Percentiles rank a stretch among this genome's conserved stretches.
Evolutionary conservation across 2,797 vertebrate genomes (phyloP).

Genomic region (Lepidocolaptes lacrymiger): DNA sequence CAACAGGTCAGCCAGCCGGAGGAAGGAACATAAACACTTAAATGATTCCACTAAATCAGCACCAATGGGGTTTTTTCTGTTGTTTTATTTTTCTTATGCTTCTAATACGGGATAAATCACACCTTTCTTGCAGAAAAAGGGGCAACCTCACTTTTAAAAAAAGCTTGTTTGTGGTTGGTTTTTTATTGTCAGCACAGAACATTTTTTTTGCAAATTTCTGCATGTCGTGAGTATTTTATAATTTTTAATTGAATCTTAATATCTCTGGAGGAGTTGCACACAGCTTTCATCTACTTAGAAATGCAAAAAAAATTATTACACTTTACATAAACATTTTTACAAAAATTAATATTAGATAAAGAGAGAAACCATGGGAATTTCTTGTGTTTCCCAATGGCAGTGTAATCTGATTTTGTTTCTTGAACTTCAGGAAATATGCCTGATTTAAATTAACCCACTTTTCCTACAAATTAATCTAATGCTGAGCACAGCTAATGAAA

Average conservation of each 20-base stretch:
- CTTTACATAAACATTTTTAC: neutral
- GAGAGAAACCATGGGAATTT: constrained; percentile 17
- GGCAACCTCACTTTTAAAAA: neutral
- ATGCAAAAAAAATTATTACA: neutral
- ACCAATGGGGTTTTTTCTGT: neutral
- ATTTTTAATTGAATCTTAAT: neutral
- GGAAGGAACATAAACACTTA: neutral
- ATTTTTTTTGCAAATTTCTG: neutral
- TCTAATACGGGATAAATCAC: neutral
- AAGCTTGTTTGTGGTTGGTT: rapidly evolving
- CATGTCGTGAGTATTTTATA: neutral
- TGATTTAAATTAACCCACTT: constrained; percentile 41
- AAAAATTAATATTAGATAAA: constrained; percentile 1
- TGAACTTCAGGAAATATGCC: neutral
- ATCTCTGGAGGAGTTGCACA: neutral
- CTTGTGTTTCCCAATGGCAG: neutral
- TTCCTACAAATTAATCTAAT: constrained; percentile 5
- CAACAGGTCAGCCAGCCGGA: neutral
- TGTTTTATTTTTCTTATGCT: neutral
- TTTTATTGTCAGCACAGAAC: neutral
- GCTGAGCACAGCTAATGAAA: neutral
- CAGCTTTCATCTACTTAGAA: constrained; percentile 4
- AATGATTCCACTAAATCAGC: neutral
- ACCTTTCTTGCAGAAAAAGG: neutral
- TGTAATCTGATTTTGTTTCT: neutral